Evolutionary conservation across 2,888 invertebrate species (phyloP).

Genomic region (Drosophila glabriapex): DNA sequence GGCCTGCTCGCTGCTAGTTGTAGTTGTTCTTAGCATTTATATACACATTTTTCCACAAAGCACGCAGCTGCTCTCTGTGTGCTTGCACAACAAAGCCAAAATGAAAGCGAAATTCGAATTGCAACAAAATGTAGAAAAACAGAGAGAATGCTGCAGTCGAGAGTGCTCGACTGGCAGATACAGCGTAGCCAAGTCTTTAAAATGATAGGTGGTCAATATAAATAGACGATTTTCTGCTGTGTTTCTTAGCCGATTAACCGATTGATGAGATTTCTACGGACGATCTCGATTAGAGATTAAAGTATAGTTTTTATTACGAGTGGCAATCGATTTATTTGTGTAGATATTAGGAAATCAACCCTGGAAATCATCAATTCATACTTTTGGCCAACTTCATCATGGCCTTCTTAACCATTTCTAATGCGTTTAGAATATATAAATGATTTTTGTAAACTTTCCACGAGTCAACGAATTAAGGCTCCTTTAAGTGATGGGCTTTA

Average conservation of each 20-base stretch:
- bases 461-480: too few species aligned
- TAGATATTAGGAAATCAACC: not conserved
- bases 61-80: not conserved
- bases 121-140: conserved; percentile 6
- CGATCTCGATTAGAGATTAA: not conserved
- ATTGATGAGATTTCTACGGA: not conserved
- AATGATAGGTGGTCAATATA: not conserved
- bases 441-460: too few species aligned
- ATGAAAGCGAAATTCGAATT: conserved; percentile 49
- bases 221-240: not conserved
- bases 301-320: not conserved
- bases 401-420: too few species aligned
- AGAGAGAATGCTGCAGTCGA: not conserved
- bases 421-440: too few species aligned
- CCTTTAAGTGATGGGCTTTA: not conserved
- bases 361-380: not conserved
- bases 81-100: conserved; percentile 18
- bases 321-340: not conserved
- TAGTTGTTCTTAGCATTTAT: conserved; percentile 17
- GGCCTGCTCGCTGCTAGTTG: not conserved
- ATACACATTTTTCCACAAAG: not conserved
- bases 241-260: not conserved
- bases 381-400: not conserved
- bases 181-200: not conserved
- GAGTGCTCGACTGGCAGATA: not conserved